Evolutionary conservation across 2,888 invertebrate species (phyloP).

Genomic region (Cephus spinipes): DNA sequence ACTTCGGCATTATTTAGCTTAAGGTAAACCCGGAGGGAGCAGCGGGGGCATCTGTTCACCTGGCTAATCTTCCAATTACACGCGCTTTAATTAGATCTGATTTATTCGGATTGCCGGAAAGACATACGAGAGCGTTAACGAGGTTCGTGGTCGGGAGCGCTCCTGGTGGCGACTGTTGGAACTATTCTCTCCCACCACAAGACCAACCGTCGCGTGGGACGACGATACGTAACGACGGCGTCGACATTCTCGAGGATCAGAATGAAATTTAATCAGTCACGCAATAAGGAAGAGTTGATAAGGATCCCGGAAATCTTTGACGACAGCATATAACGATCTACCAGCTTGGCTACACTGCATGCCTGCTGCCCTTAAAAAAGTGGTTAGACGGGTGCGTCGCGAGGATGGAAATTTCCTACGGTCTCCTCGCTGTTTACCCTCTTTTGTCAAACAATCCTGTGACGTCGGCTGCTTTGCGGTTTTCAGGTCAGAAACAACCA

Average conservation of each 20-base stretch:
- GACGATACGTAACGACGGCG: not conserved
- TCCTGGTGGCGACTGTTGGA: not conserved
- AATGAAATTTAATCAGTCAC: not conserved
- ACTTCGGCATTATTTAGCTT: constrained; percentile 21
- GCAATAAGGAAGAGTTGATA: not conserved
- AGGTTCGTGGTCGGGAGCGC: not conserved
- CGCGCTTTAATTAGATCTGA: constrained; percentile 32
- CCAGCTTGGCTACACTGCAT: not conserved
- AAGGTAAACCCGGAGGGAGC: constrained; percentile 16
- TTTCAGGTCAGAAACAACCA: not conserved
- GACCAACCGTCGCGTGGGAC: not conserved
- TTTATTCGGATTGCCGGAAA: constrained; percentile 22
- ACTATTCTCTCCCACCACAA: not conserved
- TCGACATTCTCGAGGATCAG: not conserved
- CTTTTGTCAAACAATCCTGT: not conserved
- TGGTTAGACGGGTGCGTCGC: not conserved
- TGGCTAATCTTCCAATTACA: constrained; percentile 33
- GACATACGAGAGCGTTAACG: not conserved
- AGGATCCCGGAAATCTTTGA: not conserved
- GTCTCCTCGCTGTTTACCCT: not conserved
- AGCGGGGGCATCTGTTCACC: constrained; percentile 18
- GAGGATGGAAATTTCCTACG: not conserved
- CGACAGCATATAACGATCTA: not conserved
- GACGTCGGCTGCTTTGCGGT: not conserved
- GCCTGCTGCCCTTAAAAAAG: not conserved